Conservation (phyloP, 2,797 vertebrate genomes). For the Aythya fuligula region DNA sequence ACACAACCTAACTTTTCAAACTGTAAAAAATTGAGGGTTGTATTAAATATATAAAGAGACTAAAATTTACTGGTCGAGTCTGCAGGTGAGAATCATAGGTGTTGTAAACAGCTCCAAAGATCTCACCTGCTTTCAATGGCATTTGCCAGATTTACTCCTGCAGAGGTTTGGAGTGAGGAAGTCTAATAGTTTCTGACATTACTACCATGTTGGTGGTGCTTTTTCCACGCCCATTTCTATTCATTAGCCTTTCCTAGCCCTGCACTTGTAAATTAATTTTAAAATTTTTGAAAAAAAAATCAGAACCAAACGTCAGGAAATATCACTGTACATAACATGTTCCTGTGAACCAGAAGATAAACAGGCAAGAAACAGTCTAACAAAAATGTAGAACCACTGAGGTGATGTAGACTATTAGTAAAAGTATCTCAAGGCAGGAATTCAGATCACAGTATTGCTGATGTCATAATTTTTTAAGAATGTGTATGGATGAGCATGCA, state of each 20-base stretch:
- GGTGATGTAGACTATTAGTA: not conserved
- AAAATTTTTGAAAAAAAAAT: not conserved
- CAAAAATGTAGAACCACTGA: not conserved
- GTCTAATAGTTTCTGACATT: not conserved
- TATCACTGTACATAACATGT: not conserved
- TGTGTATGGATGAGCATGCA: accelerated
- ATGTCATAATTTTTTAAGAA: not conserved
- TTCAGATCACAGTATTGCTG: not conserved
- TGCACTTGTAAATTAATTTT: not conserved
- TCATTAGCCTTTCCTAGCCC: not conserved
- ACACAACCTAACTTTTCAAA: not conserved
- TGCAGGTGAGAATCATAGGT: not conserved
- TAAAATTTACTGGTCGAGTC: not conserved
- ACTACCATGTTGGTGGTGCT: not conserved
- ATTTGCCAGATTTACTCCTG: not conserved
- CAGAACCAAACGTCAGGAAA: not conserved
- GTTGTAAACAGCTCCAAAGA: not conserved
- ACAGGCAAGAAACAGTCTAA: not conserved
- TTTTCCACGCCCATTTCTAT: not conserved
- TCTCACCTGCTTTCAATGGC: not conserved
- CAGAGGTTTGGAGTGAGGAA: not conserved
- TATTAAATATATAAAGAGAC: not conserved
- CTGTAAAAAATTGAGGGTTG: not conserved
- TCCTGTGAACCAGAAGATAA: not conserved
- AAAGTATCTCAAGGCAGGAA: not conserved